Conservation (phyloP, 1,140 invertebrate genomes). For the Ceratina australensis region DNA sequence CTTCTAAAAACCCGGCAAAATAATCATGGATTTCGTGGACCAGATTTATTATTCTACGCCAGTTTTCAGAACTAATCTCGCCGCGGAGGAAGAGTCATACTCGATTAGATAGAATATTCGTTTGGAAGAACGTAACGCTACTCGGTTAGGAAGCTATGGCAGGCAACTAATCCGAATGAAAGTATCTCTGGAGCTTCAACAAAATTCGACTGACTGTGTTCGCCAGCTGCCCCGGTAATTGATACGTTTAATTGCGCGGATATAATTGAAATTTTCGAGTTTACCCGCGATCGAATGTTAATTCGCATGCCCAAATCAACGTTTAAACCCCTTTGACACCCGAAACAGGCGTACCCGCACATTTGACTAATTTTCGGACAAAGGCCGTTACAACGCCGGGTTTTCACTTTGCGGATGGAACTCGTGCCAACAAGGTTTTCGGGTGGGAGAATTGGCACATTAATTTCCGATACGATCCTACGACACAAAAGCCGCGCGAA, state of each 20-base stretch:
- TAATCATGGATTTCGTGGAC: no score
- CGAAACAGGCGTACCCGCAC: slow-evolving; percentile 31
- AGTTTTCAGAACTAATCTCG: no score
- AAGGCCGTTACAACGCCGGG: slow-evolving; percentile 28
- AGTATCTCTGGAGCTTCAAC: no score
- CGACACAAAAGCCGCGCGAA: slow-evolving; percentile 29
- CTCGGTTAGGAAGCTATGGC: no score
- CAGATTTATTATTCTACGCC: no score
- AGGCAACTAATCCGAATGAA: no score
- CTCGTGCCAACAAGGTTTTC: slow-evolving; percentile 33
- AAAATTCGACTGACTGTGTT: no score
- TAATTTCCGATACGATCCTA: slow-evolving; percentile 45
- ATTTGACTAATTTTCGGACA: slow-evolving; percentile 55
- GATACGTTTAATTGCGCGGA: no score
- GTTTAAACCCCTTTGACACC: slow-evolving; percentile 52
- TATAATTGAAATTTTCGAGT: slow-evolving; percentile 22
- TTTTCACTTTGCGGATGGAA: neutral
- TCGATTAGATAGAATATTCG: no score
- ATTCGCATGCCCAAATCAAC: neutral
- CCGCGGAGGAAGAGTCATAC: no score
- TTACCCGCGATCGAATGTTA: neutral
- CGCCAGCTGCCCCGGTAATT: no score
- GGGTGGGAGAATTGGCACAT: slow-evolving; percentile 45
- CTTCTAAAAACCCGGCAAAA: neutral
- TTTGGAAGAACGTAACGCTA: no score